Base-by-base conservation (phyloP, 2,113 vertebrate genomes). In the Takifugu bimaculatus region DNA sequence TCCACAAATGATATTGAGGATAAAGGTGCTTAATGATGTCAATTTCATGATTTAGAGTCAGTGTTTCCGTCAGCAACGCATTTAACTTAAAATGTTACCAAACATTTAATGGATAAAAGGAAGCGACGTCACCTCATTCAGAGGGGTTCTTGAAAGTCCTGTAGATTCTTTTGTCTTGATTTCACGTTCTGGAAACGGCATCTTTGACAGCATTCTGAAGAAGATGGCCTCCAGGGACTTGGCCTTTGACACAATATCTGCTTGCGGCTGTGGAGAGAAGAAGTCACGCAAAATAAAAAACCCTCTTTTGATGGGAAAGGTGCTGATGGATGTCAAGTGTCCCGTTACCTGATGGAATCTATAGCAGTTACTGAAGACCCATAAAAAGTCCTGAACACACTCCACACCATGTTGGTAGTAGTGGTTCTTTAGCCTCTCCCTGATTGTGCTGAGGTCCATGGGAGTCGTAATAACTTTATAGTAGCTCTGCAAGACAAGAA, bases 341-440 rank as follows among this genome's bases (percentile, higher is more conserved):
- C 1, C 4, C 59, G 89, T 77, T 90, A 94, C 94, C 91, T 88
- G 92, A 79, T 98, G 98, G 77, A 98, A 98, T 50, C 91, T 58
- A 48, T 96, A 96, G 77, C 96, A 98, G 81, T 98, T 98, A 57
- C 87, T 91, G 77, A 98, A 98, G 94, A 98, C 94, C 0, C 75
- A 90, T 71, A 93, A 94, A 65, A 98, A 93, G 82, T 98, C 94
- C 68, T 93, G 87, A 50, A 97, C 82, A 60, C 95, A 98, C 65
- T 97, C 93, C 39, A 86, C 75, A 62, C 93, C 93, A 65, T 91
- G 90, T 71, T 84, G 89, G 71, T 98, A 98, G 73, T 94, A 98
- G 60, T 91, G 93, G 72, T 95, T 92, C 76, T 96, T 93, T 68
- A 98, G 91, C 13, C 95, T 90, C 72, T 92, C 95, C 80, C 92